Percentiles rank a stretch among this genome's conserved stretches.
phyloP scores from a whole-genome alignment of 1,140 invertebrate species.

The Drosophila mauritiana region DNA sequence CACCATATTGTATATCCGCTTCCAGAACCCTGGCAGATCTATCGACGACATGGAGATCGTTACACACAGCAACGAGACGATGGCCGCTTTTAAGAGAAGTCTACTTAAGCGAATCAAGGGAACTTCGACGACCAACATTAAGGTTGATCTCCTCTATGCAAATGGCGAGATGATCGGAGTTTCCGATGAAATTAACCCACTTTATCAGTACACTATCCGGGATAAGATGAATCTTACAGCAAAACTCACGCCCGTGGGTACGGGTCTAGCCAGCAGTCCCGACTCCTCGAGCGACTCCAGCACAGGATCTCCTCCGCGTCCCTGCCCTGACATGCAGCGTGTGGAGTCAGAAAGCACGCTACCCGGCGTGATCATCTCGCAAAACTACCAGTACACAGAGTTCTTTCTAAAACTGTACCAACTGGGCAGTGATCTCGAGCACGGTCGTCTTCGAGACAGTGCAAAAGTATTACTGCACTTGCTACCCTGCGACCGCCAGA shows the following conservation, averaged over 20 bases:
- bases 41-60: conserved; percentile 96
- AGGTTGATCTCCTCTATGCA: conserved; percentile 93
- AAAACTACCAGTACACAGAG: conserved; percentile 91
- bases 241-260: conserved; percentile 92
- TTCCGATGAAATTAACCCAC: conserved; percentile 93
- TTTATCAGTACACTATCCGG: conserved; percentile 93
- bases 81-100: conserved; percentile 86
- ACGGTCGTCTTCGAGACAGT: conserved; percentile 92
- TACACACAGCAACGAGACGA: conserved; percentile 97
- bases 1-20: conserved; percentile 93
- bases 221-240: conserved; percentile 97
- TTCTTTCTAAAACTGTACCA: conserved; percentile 97
- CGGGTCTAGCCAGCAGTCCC: conserved; percentile 93
- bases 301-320: conserved; percentile 91
- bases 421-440: conserved; percentile 92
- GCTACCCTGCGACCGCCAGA: conserved; percentile 94
- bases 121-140: conserved; percentile 88
- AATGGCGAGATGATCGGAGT: conserved; percentile 95
- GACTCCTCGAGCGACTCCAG: conserved; percentile 86
- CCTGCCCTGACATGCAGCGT: conserved; percentile 88
- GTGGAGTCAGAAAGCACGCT: conserved; percentile 93
- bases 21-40: conserved; percentile 95
- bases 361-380: conserved; percentile 94
- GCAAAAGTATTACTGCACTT: conserved; percentile 94
- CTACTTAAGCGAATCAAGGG: conserved; percentile 91